Evolutionary conservation across 2,888 invertebrate species (phyloP).

Genomic region (Ditula angustiorana): DNA sequence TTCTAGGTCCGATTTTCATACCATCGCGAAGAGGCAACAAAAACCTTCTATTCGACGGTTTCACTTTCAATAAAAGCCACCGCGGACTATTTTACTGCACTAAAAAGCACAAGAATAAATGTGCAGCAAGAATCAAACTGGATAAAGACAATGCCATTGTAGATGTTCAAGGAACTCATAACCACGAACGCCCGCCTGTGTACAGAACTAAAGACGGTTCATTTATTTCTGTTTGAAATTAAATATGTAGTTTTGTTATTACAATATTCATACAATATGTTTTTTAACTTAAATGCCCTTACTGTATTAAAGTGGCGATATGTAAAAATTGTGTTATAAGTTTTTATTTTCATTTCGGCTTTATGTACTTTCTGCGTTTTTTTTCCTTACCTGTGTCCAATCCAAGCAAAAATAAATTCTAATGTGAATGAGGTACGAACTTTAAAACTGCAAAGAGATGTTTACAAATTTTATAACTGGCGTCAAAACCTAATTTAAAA

Average conservation of each 20-base stretch:
- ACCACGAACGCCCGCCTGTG: background rate
- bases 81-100: slow-evolving; percentile 9
- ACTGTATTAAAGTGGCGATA: no score
- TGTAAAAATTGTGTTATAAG: no score
- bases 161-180: background rate
- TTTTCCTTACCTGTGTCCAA: no score
- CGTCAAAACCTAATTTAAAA: no score
- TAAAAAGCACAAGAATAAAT: background rate
- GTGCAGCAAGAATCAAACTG: slow-evolving; percentile 26
- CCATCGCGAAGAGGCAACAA: background rate
- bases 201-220: background rate
- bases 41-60: background rate
- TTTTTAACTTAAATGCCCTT: no score
- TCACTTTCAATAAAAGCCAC: slow-evolving; percentile 9
- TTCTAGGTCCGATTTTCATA: slow-evolving; percentile 7
- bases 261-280: no score
- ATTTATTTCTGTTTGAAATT: slow-evolving; percentile 3
- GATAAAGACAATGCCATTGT: background rate
- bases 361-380: no score
- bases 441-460: no score
- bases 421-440: no score
- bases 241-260: background rate
- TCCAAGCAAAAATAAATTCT: no score
- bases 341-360: no score
- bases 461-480: no score